These are phyloP conservation scores for Dryoscopus gambensis DNA, from an alignment of 2,113 vertebrate genomes.

Conservation along the genomic window DNA sequence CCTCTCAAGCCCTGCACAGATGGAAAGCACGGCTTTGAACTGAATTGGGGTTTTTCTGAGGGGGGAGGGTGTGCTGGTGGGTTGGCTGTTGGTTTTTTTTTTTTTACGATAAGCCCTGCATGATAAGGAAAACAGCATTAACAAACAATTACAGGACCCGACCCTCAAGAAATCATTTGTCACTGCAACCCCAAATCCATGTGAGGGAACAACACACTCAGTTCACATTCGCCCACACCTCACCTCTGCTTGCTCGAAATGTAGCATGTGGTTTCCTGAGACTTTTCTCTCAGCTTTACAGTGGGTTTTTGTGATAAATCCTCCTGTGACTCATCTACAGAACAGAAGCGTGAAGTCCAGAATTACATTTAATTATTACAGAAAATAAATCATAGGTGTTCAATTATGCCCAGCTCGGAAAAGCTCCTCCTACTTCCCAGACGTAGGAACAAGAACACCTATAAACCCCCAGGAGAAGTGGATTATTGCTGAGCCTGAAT, in stretches of 20 bases:
- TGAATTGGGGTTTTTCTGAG: not conserved
- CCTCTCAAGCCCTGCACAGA: constrained; percentile 1
- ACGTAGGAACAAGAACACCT: not conserved
- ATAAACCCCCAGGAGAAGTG: not conserved
- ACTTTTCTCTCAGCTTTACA: not conserved
- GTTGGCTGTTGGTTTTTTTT: not conserved
- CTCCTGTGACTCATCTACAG: not conserved
- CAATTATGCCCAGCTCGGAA: not conserved
- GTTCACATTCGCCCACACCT: not conserved
- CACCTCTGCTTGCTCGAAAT: not conserved
- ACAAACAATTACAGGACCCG: not conserved
- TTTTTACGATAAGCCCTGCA: not conserved
- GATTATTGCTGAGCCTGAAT: not conserved
- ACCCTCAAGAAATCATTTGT: not conserved
- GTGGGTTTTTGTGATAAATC: not conserved
- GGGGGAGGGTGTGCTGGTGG: not conserved
- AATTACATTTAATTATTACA: not conserved
- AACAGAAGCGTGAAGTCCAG: not conserved
- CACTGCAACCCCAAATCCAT: not conserved
- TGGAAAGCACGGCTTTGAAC: not conserved
- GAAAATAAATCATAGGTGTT: not conserved
- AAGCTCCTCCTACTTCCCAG: not conserved
- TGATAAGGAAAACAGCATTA: constrained; percentile 26
- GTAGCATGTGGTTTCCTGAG: not conserved
- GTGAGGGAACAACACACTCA: not conserved